Percentiles rank a stretch among this genome's conserved stretches.
Conservation (phyloP, 2,113 vertebrate species). For the Psittacus erithacus region DNA sequence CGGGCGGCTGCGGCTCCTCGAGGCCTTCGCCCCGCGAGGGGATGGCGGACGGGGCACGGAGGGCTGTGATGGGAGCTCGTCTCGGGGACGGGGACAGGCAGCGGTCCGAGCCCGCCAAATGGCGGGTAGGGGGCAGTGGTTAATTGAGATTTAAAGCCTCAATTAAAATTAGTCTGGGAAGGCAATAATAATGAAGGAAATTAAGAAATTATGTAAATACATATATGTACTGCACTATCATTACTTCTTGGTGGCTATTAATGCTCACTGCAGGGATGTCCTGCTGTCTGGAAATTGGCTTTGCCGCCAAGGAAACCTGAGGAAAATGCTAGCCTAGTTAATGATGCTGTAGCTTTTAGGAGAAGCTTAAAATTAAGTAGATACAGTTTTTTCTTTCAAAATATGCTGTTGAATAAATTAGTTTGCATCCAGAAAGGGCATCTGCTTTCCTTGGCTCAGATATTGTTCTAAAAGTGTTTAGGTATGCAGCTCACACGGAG, state of each 20-base stretch:
- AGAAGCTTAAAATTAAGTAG: neutral
- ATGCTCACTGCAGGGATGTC: neutral
- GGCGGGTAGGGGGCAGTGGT: neutral
- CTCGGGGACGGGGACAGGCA: neutral
- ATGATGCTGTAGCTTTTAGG: neutral
- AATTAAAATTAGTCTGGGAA: neutral
- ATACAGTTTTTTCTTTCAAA: conserved; percentile 12
- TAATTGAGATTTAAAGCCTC: neutral
- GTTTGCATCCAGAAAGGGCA: conserved; percentile 53
- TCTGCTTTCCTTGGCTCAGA: conserved; percentile 54
- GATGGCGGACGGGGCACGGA: accelerated
- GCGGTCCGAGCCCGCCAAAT: neutral
- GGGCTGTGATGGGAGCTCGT: neutral
- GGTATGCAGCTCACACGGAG: neutral
- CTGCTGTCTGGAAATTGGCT: conserved; percentile 53
- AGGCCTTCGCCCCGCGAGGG: neutral
- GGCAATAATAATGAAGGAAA: neutral
- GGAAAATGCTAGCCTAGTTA: conserved; percentile 14
- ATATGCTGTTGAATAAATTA: conserved; percentile 50
- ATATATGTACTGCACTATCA: neutral
- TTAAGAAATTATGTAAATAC: neutral
- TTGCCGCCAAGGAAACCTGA: conserved; percentile 42
- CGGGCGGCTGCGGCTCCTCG: neutral
- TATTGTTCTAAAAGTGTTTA: conserved; percentile 1
- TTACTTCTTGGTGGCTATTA: neutral